Conservation (phyloP, 2,797 vertebrate species). For the Tadarida brasiliensis region DNA sequence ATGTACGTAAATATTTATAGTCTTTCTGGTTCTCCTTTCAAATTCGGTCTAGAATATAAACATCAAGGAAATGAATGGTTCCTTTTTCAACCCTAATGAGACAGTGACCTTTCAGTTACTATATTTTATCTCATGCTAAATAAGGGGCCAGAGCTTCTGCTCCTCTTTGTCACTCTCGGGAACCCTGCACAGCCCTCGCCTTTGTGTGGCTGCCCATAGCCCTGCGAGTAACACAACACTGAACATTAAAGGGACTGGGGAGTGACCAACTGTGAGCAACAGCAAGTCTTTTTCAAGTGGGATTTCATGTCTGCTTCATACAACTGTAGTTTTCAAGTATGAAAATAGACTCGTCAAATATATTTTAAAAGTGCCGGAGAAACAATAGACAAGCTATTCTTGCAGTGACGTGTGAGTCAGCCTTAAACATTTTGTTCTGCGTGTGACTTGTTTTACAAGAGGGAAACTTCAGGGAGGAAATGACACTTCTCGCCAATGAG, state of each 20-base stretch:
- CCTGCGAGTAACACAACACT: background rate
- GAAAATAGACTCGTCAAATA: slow-evolving; percentile 48
- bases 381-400: slow-evolving; percentile 30
- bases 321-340: slow-evolving; percentile 44
- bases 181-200: background rate
- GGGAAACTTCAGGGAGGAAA: slow-evolving; percentile 43
- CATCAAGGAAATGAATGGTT: slow-evolving; percentile 55
- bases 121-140: slow-evolving; percentile 50
- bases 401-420: background rate
- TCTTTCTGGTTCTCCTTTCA: slow-evolving; percentile 32
- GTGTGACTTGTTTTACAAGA: slow-evolving; percentile 9
- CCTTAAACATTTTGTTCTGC: background rate
- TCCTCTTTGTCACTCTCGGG: background rate
- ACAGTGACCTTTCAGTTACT: slow-evolving; percentile 65
- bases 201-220: background rate
- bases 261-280: background rate
- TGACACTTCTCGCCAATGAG: background rate
- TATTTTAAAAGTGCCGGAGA: slow-evolving; percentile 32
- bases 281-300: slow-evolving; percentile 35
- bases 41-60: slow-evolving; percentile 17
- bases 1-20: slow-evolving; percentile 54
- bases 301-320: background rate
- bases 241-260: slow-evolving; percentile 8
- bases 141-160: background rate
- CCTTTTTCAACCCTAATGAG: slow-evolving; percentile 49